Base-by-base conservation (phyloP, 2,888 invertebrate genomes). In the Camptogramma bilineatum region DNA sequence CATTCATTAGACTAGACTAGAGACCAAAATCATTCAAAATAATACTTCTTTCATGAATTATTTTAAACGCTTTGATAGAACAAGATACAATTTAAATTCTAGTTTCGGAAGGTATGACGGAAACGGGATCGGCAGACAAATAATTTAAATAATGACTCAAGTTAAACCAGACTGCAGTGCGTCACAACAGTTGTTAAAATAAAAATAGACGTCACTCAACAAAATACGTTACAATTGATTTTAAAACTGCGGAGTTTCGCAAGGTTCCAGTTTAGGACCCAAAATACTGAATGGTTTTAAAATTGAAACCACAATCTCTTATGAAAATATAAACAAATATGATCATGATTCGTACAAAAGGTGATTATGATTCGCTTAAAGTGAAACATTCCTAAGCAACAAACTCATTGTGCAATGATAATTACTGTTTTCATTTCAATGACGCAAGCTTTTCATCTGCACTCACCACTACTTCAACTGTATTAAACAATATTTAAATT, bases 131-230 rank as follows among this genome's bases (percentile, higher is more conserved):
- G 10, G 13, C 13, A 34, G 34, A 34, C 34, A 34, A 31, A 31
- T 31, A 31, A 31, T 34, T 34, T 34, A 34, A 39, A 39, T 39
- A 39, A 39, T 39, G 34, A 39, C 34, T 39, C 34, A 39, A 39
- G 34, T 13, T 10, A 13, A 39, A 39, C 34, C 34, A 39, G 34
- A 39, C 34, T 1, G 2, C 7, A 13, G 34, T 39, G 34, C 34
- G 34, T 39, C 34, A 39, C 34, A 39, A 39, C 34, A 39, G 13
- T 4, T 39, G 34, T 39, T 13, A 13, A 3, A 13, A 39, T 39
- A 39, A 13, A 13, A 39, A 39, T 39, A 39, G 34, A 39, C 34
- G 9, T 13, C 13, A 39, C 3, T 13, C 13, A 10, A 34, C 28
- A 8, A 3, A 39, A 10, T 39, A 10, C 9, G 0, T 34, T 3